Base-by-base conservation (phyloP, 1,140 invertebrate species). In the Diorhabda elongata region DNA sequence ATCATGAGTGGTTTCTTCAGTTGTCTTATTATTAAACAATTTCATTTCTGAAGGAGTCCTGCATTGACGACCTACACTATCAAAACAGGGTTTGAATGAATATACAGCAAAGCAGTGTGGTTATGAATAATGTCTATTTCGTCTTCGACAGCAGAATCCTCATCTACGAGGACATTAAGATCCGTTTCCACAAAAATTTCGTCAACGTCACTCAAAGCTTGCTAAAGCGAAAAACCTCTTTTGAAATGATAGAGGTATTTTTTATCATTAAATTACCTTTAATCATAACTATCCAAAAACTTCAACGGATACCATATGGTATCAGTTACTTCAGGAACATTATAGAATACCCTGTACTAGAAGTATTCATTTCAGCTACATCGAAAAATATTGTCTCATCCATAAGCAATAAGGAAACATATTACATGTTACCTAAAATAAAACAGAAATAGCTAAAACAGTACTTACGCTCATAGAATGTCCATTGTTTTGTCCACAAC, bases 361-460 rank as follows among this genome's bases (percentile, higher is more conserved):
- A 56, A 56, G 52, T 56, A 56, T 56, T 56, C 52, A 56, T 56
- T 56, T 56, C 52, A 56, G 6, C 52, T 41, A 60, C 6, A 60
- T 60, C 8, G 1, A 60, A 26, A 1, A 60, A 2, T 60, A 41
- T 60, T 60, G 26, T 41, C 2, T 60, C 1, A 60, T 60, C 26
- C 58, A 60, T 60, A 41, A n/a, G 26, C 8, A 60, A 60, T 60
- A 60, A 41, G 26, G 2, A n/a, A 41, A 60, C 2, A 2, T 41
- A 60, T 60, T n/a, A 60, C 26, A 60, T 41, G 26, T 60, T 41
- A 60, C 8, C 8, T 60, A 60, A 8, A 60, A 60, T 56, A 60
- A n/a, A 3, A 42, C 8, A 60, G 58, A 9, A 3, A 60, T 26
- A 60, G 26, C 5, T 60, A 60, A 26, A 60, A 60, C 7, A 8